Percentiles rank a stretch among this genome's conserved stretches.
phyloP scores from a whole-genome alignment of 2,113 vertebrate genomes.

The Taxidea taxus region DNA sequence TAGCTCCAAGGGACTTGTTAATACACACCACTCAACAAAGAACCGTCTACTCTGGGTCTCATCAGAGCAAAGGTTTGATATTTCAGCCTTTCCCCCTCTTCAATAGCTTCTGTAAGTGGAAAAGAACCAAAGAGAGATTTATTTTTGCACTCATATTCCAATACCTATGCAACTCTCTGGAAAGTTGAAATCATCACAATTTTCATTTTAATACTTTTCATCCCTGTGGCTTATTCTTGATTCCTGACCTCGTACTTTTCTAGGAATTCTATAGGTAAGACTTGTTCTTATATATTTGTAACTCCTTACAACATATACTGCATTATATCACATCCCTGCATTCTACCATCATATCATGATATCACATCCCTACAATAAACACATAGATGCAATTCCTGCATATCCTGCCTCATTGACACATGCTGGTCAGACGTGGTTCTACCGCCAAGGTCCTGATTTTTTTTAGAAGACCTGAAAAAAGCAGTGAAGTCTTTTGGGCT shows the following conservation, averaged over 20 bases:
- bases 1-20: not conserved
- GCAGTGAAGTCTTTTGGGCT: not conserved
- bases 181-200: not conserved
- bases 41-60: not conserved
- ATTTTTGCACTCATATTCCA: not conserved
- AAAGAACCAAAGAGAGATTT: not conserved
- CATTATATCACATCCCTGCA: not conserved
- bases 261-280: not conserved
- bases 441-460: not conserved
- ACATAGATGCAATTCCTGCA: not conserved
- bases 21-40: not conserved
- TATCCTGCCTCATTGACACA: rapidly evolving
- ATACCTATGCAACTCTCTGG: not conserved
- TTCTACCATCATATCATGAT: not conserved
- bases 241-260: not conserved
- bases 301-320: not conserved
- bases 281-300: not conserved
- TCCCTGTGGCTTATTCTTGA: not conserved
- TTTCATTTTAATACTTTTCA: not conserved
- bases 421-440: not conserved
- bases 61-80: not conserved
- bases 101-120: not conserved
- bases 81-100: not conserved
- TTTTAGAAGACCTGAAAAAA: not conserved
- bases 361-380: not conserved